Evolutionary conservation across 2,888 invertebrate genomes (phyloP), one percentile per base, ranked within the genome.

Genomic region (Noctua comes): DNA sequence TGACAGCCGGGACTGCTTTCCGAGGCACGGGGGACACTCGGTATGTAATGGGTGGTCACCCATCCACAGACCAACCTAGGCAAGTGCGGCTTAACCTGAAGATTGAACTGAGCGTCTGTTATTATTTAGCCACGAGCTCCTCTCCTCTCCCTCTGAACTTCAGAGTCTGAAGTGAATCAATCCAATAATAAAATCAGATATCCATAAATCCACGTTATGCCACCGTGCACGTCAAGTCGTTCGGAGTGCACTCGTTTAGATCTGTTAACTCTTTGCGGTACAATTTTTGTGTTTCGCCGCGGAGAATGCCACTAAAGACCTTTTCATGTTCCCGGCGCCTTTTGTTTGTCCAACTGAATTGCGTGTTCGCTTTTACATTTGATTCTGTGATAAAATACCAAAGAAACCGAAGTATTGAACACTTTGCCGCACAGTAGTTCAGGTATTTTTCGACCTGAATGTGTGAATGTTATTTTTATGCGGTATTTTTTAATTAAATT

Each of bases 221-320:
- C 73, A 79, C 73, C 74, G 77, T 59, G 66, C 76, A 84, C 76
- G 84, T 73, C 80, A 81, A 82, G 82, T 84, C 82, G 79, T 83
- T 79, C 82, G 77, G 77, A 93, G 90, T 89, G 92, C 92, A 89
- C 91, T 94, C 93, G 90, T 91, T 94, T 92, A 91, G 93, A 95
- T 95, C 94, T 92, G 94, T 94, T 94, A 94, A 93, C 92, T 90
- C 91, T 92, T 91, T 92, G 91, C 88, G 86, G 89, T 85, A 86
- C 88, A 90, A 91, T 93, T 92, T 93, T 93, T 94, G 92, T 91
- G 90, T 92, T 91, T 88, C 87, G 83, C 92, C 92, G 93, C 88
- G 91, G 90, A 93, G 91, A 86, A 89, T 88, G 93, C 93, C 91
- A 94, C 94, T 95, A 93, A 94, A 93, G 91, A 86, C 87, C 91